Evolutionary conservation across 1,140 invertebrate species (phyloP), one percentile per base, ranked within the genome.

Genomic region (Orius laevigatus): DNA sequence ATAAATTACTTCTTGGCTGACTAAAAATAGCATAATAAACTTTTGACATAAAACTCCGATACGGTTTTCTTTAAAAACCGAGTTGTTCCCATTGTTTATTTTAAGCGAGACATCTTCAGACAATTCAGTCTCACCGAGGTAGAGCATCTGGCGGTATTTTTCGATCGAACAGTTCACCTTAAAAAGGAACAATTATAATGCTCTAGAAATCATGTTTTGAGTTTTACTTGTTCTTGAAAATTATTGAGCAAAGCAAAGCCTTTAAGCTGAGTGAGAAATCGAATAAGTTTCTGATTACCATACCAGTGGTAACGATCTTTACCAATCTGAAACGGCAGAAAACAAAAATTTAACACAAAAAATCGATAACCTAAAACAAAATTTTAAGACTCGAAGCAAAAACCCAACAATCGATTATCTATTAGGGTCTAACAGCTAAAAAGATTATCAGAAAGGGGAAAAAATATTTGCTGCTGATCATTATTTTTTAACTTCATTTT

Each of bases 11-110:
- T 73, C 69, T 52, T 72, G 71, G 55, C 69, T 68, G 25, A 79
- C 72, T 34, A 82, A 62, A 58, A 82, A 80, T 34, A 81, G 63
- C 78, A 81, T 81, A 0, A 81, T 63, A 62, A 81, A 81, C 58
- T 78, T 78, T 57, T 78, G 75, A 52, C 77, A 78, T 64, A 81
- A 70, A 12, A 78, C 69, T 36, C 77, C 77, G 16, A 81, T 60
- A 35, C 78, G 76, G 57, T 76, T 77, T 52, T 80, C 66, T 51
- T 65, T 62, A 50, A 48, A 45, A 32, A 31, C 19, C 5, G 2
- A 5, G n/a, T 31, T 9, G 16, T 32, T n/a, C 8, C 19, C 25
- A 12, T 10, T 10, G 3, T 3, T 38, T 4, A 16, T 38, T 38
- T n/a, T 38, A 12, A 31, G 9, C 10, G 11, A 3, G 19, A 10